These are phyloP conservation scores for Calyptommatus sinebrachiatus DNA, from an alignment of 2,113 vertebrate genomes.

Conservation along the genomic window DNA sequence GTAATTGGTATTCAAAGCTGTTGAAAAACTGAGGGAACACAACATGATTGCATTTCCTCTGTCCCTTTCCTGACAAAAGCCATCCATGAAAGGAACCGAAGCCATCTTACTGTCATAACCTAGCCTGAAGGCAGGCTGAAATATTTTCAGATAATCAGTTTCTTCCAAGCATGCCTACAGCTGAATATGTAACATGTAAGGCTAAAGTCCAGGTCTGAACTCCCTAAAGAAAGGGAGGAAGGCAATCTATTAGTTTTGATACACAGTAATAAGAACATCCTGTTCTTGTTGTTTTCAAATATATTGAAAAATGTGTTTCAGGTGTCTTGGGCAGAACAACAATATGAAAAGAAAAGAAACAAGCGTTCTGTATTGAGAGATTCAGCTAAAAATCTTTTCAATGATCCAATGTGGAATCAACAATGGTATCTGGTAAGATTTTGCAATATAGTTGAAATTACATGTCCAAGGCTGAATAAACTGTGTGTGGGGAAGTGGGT, in stretches of 20 bases:
- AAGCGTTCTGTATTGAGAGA: slow-evolving; percentile 77
- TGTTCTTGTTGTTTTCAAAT: slow-evolving; percentile 13
- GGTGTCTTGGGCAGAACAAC: slow-evolving; percentile 97
- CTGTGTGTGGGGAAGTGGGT: too few species aligned
- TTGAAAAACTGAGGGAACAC: too few species aligned
- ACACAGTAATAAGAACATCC: neutral
- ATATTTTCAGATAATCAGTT: too few species aligned
- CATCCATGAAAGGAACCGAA: too few species aligned
- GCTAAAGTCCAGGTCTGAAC: neutral
- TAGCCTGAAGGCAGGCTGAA: too few species aligned
- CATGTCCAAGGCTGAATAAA: neutral
- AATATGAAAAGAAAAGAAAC: slow-evolving; percentile 87
- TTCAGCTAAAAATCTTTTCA: slow-evolving; percentile 86
- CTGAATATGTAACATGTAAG: too few species aligned
- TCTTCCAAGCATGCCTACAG: too few species aligned
- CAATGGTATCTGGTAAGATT: slow-evolving; percentile 97
- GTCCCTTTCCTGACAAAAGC: too few species aligned
- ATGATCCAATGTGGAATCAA: slow-evolving; percentile 97
- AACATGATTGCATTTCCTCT: too few species aligned
- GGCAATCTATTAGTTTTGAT: neutral
- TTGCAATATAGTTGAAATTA: neutral
- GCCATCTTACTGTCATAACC: too few species aligned
- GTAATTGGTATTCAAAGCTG: too few species aligned
- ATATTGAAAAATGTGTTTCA: slow-evolving; percentile 51
- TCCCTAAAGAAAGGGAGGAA: neutral